phyloP scores from a whole-genome alignment of 1,140 invertebrate genomes.

The Zaprionus ghesquierei region DNA sequence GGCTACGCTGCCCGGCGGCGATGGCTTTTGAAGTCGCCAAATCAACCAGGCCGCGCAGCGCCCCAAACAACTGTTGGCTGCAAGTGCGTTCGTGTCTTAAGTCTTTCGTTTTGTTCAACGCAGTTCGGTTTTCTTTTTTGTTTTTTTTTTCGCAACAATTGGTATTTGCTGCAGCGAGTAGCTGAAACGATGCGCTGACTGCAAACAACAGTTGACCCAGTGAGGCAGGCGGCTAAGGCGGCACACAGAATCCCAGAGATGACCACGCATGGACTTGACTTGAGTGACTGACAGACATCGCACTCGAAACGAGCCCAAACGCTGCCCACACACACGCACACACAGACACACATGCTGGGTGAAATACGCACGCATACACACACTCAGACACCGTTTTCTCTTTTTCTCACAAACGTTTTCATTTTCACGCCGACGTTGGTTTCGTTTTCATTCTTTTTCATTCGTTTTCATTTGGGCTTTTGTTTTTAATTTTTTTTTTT shows the following conservation, averaged over 20 bases:
- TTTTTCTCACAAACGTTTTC: conserved; percentile 67
- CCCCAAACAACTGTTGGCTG: conserved; percentile 14
- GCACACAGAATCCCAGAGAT: conserved; percentile 33
- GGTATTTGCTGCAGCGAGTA: conserved; percentile 6
- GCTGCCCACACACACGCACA: conserved; percentile 17
- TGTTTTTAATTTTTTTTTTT: conserved; percentile 28
- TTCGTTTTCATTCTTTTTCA: conserved; percentile 72
- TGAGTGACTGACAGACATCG: conserved; percentile 64
- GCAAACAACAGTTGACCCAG: conserved; percentile 58
- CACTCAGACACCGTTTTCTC: conserved; percentile 61
- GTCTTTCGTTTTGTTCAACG: conserved; percentile 60
- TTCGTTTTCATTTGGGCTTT: conserved; percentile 64
- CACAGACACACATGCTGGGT: conserved; percentile 32
- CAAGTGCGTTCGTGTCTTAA: conserved; percentile 72
- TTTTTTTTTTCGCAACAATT: conserved; percentile 6
- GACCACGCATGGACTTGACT: conserved; percentile 1
- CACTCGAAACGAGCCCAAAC: conserved; percentile 54
- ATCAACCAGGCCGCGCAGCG: conserved; percentile 10
- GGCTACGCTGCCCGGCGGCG: conserved; percentile 55
- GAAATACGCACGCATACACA: conserved; percentile 2
- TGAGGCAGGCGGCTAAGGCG: conserved; percentile 19
- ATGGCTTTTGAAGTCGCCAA: conserved; percentile 44
- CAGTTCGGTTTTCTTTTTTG: conserved; percentile 1
- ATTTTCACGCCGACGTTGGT: conserved; percentile 61
- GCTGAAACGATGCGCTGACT: conserved; percentile 13